These are phyloP conservation scores for Troilus luridus DNA, from an alignment of 2,888 invertebrate genomes.

Conservation along the genomic window DNA sequence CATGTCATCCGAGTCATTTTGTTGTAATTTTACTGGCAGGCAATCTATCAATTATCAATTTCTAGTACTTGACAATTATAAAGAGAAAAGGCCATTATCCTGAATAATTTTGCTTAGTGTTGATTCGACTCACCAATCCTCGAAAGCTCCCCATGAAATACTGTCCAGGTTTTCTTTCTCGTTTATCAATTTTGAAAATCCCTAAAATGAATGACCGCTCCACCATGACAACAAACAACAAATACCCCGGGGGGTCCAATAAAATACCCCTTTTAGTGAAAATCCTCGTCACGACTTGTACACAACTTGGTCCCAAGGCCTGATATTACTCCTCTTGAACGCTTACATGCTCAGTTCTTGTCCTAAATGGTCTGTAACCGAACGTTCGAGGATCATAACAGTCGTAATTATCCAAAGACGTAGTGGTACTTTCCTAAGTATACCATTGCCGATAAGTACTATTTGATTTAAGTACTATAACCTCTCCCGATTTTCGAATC, in stretches of 20 bases:
- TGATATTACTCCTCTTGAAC: not conserved
- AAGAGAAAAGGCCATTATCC: not conserved
- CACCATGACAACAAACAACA: not conserved
- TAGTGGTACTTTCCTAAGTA: not conserved
- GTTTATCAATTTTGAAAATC: not conserved
- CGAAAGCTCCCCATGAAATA: not conserved
- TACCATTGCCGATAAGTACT: not conserved
- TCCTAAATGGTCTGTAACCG: not conserved
- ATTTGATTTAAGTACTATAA: not conserved
- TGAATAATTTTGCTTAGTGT: too few relatives aligned
- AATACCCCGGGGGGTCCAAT: not conserved
- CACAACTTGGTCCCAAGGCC: not conserved
- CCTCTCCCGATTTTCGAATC: not conserved
- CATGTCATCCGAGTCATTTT: too few relatives aligned
- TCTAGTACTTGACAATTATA: too few relatives aligned
- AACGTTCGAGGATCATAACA: not conserved
- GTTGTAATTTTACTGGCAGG: too few relatives aligned
- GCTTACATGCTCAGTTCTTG: not conserved
- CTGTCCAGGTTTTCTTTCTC: not conserved
- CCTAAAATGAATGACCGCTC: not conserved
- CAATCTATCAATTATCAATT: too few relatives aligned
- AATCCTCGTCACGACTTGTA: constrained; percentile 20
- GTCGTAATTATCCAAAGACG: not conserved
- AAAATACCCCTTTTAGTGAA: constrained; percentile 29
- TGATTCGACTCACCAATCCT: not conserved